phyloP scores from a whole-genome alignment of 2,888 invertebrate species.

The Boloria selene region DNA sequence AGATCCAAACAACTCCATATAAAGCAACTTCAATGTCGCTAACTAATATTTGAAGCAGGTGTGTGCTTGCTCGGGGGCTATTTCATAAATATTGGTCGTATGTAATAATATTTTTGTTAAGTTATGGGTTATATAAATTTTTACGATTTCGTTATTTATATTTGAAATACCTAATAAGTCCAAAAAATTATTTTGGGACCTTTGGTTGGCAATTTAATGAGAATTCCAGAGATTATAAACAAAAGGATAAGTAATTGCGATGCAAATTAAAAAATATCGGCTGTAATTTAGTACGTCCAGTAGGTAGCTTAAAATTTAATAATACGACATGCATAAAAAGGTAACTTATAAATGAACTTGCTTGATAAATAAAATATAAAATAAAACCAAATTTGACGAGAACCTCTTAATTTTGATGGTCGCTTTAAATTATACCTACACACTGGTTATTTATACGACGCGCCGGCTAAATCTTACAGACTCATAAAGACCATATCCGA shows the following conservation, averaged over 20 bases:
- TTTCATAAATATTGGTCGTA: slow-evolving; percentile 21
- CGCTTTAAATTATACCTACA: slow-evolving; percentile 35
- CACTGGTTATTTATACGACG: slow-evolving; percentile 33
- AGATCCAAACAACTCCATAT: slow-evolving; percentile 68
- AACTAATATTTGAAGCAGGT: slow-evolving; percentile 52
- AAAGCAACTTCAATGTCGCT: slow-evolving; percentile 62
- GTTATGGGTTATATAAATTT: not conserved
- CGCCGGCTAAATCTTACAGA: slow-evolving; percentile 28
- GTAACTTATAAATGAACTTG: slow-evolving; percentile 38
- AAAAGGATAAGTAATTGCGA: slow-evolving; percentile 2
- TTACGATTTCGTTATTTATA: not conserved
- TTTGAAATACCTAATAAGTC: not conserved
- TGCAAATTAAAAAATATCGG: not conserved
- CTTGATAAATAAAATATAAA: slow-evolving; percentile 34
- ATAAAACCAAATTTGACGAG: slow-evolving; percentile 35
- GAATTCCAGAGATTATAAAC: not conserved
- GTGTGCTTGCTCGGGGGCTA: slow-evolving; percentile 10
- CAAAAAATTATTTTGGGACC: no score
- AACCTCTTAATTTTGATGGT: slow-evolving; percentile 38
- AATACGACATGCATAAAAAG: slow-evolving; percentile 35
- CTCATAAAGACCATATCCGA: slow-evolving; percentile 41
- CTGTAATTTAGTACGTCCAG: not conserved
- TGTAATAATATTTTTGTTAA: not conserved
- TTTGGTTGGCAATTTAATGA: not conserved
- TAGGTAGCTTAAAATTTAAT: slow-evolving; percentile 13